Percentiles rank a stretch among this genome's conserved stretches.
Evolutionary conservation across 23 tunicate genomes (phyloP).

Genomic region (Ciona savignyi): DNA sequence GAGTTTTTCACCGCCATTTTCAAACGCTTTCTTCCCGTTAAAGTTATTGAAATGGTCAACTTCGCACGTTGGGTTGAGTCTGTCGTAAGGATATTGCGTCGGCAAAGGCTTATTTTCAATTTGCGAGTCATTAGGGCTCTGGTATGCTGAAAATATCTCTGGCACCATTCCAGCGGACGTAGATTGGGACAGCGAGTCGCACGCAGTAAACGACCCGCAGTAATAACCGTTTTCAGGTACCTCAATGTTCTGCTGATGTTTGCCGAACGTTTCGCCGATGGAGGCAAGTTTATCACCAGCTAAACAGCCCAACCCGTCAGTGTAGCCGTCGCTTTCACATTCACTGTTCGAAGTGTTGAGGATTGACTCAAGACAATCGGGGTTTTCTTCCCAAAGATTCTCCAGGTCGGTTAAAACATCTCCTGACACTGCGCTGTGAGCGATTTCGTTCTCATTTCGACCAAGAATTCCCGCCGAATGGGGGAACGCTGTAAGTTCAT

Average conservation of each 20-base stretch:
- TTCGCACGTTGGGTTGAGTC: not conserved
- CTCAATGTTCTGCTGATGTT: slow-evolving; percentile 5
- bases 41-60: not conserved
- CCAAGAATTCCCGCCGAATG: not conserved
- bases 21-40: not conserved
- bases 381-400: slow-evolving; percentile 46
- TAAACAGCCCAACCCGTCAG: not conserved
- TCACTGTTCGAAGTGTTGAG: slow-evolving; percentile 24
- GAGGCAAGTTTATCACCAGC: slow-evolving; percentile 31
- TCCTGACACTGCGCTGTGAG: not conserved
- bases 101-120: not conserved
- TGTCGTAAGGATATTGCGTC: not conserved
- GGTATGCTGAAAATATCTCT: not conserved
- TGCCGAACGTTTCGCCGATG: slow-evolving; percentile 47
- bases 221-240: not conserved
- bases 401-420: slow-evolving; percentile 36
- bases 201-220: not conserved
- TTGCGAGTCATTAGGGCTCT: not conserved
- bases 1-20: not conserved
- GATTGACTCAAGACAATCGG: slow-evolving; percentile 53
- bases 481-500: slow-evolving; percentile 34
- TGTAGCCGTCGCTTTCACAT: slow-evolving; percentile 19
- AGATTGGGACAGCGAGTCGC: not conserved
- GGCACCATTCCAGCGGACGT: not conserved
- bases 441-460: not conserved